Conservation (phyloP, 2,888 invertebrate genomes). For the Cantharis nigra region DNA sequence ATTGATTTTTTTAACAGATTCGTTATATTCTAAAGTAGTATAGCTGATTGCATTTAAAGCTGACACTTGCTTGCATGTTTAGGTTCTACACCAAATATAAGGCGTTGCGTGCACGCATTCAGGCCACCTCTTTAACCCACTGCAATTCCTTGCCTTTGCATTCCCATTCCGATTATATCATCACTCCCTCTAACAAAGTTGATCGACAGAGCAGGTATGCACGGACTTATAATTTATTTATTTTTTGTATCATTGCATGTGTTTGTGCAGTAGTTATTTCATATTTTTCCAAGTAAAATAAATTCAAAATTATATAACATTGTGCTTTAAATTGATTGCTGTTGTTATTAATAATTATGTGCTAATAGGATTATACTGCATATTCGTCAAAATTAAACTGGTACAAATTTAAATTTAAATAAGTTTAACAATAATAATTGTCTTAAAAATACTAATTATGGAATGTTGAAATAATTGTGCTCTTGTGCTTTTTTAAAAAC, state of each 20-base stretch:
- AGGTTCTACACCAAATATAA: slow-evolving; percentile 90
- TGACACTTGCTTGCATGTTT: slow-evolving; percentile 51
- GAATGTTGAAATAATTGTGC: neutral
- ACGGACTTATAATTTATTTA: slow-evolving; percentile 38
- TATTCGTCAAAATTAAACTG: neutral
- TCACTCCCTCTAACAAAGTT: slow-evolving; percentile 44
- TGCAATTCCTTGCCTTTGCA: slow-evolving; percentile 55
- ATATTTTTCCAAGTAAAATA: neutral
- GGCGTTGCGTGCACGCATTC: slow-evolving; percentile 86
- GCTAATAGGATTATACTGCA: no score
- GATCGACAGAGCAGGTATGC: slow-evolving; percentile 52
- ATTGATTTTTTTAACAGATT: slow-evolving; percentile 9
- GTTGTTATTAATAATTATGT: neutral
- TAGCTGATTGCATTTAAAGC: slow-evolving; percentile 42
- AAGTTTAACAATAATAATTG: neutral
- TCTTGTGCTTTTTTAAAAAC: neutral
- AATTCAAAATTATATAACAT: neutral
- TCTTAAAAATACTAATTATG: neutral
- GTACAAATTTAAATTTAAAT: neutral
- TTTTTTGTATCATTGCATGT: neutral
- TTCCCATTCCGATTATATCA: slow-evolving; percentile 47
- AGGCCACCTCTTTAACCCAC: slow-evolving; percentile 81
- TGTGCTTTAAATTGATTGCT: neutral
- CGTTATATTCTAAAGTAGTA: slow-evolving; percentile 44
- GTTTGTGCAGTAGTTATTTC: neutral